These are phyloP conservation scores for Rhabdornis inornatus DNA, from an alignment of 2,113 vertebrate species.

Conservation along the genomic window DNA sequence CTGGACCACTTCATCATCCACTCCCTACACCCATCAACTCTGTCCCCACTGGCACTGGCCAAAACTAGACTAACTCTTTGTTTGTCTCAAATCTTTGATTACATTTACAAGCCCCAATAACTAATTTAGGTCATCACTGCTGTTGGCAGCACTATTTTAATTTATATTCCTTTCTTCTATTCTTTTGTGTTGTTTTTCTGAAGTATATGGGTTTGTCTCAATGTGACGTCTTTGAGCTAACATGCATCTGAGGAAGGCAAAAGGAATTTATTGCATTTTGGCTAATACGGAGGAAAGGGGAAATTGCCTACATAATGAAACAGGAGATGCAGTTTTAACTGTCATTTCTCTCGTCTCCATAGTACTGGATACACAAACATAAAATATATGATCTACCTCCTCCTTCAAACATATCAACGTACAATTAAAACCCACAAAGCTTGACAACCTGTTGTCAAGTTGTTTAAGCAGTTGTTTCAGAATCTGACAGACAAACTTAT, in stretches of 20 bases:
- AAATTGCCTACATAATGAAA: slow-evolving; percentile 44
- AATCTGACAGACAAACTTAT: slow-evolving; percentile 41
- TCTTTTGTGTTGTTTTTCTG: background rate
- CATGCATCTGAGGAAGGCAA: slow-evolving; percentile 33
- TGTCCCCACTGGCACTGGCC: background rate
- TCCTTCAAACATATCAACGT: slow-evolving; percentile 36
- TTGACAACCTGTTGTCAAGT: slow-evolving; percentile 57
- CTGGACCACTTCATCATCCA: background rate
- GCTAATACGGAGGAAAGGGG: slow-evolving; percentile 44
- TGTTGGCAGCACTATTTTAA: background rate
- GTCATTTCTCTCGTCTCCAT: background rate
- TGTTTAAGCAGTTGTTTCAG: slow-evolving; percentile 53
- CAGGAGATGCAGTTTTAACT: slow-evolving; percentile 45
- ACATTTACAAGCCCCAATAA: background rate
- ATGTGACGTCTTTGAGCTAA: slow-evolving; percentile 9
- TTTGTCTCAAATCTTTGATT: background rate
- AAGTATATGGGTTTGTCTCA: background rate
- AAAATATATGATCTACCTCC: slow-evolving; percentile 24
- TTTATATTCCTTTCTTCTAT: background rate
- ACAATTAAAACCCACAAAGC: slow-evolving; percentile 50
- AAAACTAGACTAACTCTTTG: background rate
- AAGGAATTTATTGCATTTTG: slow-evolving; percentile 49
- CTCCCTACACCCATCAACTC: background rate
- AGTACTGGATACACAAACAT: slow-evolving; percentile 22
- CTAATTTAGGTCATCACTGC: background rate